phyloP scores from a whole-genome alignment of 2,888 invertebrate species.

The Apomyelois bistriatella region DNA sequence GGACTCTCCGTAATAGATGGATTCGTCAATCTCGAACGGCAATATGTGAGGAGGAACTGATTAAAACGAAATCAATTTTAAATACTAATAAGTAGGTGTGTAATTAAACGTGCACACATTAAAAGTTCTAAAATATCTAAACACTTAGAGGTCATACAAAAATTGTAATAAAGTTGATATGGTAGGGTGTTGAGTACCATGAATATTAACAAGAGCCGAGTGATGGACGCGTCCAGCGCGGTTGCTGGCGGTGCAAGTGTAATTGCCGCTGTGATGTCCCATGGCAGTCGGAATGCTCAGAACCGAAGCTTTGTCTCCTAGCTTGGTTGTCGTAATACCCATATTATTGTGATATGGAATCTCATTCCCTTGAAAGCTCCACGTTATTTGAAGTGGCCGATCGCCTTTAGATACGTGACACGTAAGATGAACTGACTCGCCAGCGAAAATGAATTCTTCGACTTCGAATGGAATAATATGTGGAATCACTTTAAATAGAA shows the following conservation, averaged over 20 bases:
- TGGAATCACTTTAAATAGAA: constrained; percentile 71
- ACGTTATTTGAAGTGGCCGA: constrained; percentile 84
- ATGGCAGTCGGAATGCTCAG: constrained; percentile 80
- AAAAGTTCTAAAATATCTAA: not conserved
- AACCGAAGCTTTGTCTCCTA: constrained; percentile 78
- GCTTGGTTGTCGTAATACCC: constrained; percentile 75
- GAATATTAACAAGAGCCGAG: constrained; percentile 79
- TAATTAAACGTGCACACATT: constrained; percentile 60
- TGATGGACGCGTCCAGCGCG: constrained; percentile 78
- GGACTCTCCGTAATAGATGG: constrained; percentile 84
- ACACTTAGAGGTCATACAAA: not conserved
- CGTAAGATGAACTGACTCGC: constrained; percentile 83
- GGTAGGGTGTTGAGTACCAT: constrained; percentile 63
- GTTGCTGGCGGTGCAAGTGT: constrained; percentile 82
- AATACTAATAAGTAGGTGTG: constrained; percentile 41
- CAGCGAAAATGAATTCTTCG: constrained; percentile 83
- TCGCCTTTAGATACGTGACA: constrained; percentile 86
- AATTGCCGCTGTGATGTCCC: constrained; percentile 82
- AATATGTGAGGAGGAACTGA: constrained; percentile 84
- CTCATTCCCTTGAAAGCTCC: constrained; percentile 83
- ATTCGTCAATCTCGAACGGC: constrained; percentile 83
- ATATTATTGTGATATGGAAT: constrained; percentile 77
- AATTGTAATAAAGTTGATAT: not conserved
- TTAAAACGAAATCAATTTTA: constrained; percentile 47
- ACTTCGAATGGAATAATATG: constrained; percentile 85